These are phyloP conservation scores for Calliphora vomitoria DNA, from an alignment of 2,888 invertebrate genomes.

Conservation along the genomic window DNA sequence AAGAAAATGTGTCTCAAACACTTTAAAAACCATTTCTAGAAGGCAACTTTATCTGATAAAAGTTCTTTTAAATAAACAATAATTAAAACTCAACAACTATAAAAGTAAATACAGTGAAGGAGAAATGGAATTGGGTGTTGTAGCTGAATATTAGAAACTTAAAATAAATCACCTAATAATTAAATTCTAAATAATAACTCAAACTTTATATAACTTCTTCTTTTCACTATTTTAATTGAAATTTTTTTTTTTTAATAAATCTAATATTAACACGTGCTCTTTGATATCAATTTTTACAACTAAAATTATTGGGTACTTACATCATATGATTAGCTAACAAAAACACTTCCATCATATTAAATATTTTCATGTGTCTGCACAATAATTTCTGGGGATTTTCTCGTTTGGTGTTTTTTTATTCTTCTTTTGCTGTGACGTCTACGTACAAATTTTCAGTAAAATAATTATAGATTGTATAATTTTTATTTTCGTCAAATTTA, in stretches of 20 bases:
- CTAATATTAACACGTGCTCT: background rate
- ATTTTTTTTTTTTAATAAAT: background rate
- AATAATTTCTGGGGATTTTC: slow-evolving; percentile 12
- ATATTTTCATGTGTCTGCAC: slow-evolving; percentile 77
- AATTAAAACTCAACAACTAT: slow-evolving; percentile 19
- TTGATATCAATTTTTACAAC: background rate
- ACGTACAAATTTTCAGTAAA: background rate
- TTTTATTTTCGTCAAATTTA: slow-evolving; percentile 41
- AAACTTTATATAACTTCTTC: too few relatives aligned
- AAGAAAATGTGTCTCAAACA: slow-evolving; percentile 38
- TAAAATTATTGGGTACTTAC: slow-evolving; percentile 74
- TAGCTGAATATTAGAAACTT: too few relatives aligned
- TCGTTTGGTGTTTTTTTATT: background rate
- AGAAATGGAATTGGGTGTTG: background rate
- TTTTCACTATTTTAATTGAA: background rate
- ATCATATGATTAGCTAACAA: slow-evolving; percentile 79
- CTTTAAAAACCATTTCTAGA: background rate
- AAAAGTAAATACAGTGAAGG: background rate
- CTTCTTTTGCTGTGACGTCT: background rate
- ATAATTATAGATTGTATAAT: slow-evolving; percentile 11
- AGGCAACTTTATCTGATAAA: background rate
- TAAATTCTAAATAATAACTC: too few relatives aligned
- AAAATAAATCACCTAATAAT: background rate
- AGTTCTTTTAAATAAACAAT: background rate
- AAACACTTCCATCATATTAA: slow-evolving; percentile 78